Base-by-base conservation (phyloP, 2,113 vertebrate genomes). In the Boulengeromyrus knoepffleri region DNA sequence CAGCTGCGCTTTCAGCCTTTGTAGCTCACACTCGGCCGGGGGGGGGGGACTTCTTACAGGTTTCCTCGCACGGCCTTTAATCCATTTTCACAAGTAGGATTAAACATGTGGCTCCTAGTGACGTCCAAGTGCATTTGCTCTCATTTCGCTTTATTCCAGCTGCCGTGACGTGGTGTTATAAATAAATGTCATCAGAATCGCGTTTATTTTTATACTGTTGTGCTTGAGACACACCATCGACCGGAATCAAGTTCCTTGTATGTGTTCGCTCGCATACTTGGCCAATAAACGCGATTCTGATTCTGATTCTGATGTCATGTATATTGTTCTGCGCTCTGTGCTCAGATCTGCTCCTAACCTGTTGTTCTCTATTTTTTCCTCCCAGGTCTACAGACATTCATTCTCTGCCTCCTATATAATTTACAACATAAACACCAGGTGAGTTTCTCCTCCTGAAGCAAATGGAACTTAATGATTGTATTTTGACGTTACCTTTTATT, bases 361-460 rank as follows among this genome's bases (percentile, higher is more conserved):
- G 45, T 0, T 85, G 45, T 85, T 47, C 21, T 24, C 24, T 47
- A 10, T 24, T 85, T 4, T 47, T 3, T 46, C 3, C 24, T 85
- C 24, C 9, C 42, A 85, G 83, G 83, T 85, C 39, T 85, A 85
- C 7, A 24, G 39, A 47, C 45, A 85, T 45, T 85, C 83, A 47
- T 85, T 85, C 45, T 45, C 83, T 46, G 83, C 83, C 39, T 85
- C 83, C 42, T 85, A 85, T 85, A 85, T 85, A n/a, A 85, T 85
- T 46, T 85, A 85, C 83, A 85, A 85, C 83, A 85, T 85, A n/a
- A 85, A 85, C 45, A 85, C 83, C 39, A 85, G 83, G 83, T 85
- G 47, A 24, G 24, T 12, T 85, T 85, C 19, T 47, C 39, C 46
- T 47, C 21, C 45, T 47, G 9, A 45, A 85, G 7, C 39, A 85